Evolutionary conservation across 2,888 invertebrate species (phyloP).

Genomic region (Macrosiphum euphorbiae): DNA sequence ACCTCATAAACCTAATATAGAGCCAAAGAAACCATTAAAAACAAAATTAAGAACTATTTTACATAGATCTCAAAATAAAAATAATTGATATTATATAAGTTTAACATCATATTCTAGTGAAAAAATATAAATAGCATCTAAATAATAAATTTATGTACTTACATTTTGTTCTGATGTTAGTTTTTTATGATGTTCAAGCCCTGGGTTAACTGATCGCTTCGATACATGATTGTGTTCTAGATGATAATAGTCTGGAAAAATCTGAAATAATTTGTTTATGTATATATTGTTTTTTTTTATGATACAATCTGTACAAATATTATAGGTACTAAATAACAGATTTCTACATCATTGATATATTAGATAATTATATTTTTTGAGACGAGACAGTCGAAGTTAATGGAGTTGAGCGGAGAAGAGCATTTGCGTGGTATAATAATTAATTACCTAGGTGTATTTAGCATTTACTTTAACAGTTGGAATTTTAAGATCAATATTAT

Average conservation of each 20-base stretch:
- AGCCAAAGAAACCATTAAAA: constrained; percentile 23
- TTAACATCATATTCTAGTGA: not conserved
- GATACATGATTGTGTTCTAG: constrained; percentile 84
- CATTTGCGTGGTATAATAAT: not conserved
- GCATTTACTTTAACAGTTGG: not conserved
- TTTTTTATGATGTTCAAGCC: constrained; percentile 79
- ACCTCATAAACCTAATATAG: not conserved
- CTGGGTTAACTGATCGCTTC: constrained; percentile 82
- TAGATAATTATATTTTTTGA: not conserved
- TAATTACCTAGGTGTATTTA: not conserved
- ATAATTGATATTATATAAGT: not conserved
- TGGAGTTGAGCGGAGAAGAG: not conserved
- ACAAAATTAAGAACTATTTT: constrained; percentile 9
- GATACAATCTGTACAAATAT: not conserved
- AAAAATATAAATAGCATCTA: not conserved
- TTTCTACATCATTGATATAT: not conserved
- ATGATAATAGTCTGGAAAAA: constrained; percentile 88
- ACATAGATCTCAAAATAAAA: not conserved
- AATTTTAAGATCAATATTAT: not conserved
- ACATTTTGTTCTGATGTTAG: constrained; percentile 83
- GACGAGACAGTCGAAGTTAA: not conserved
- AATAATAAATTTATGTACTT: constrained; percentile 68
- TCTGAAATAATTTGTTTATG: constrained; percentile 74
- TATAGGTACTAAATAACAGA: not conserved
- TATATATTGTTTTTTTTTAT: not conserved